phyloP scores from a whole-genome alignment of 2,113 vertebrate species.

The Origma solitaria region DNA sequence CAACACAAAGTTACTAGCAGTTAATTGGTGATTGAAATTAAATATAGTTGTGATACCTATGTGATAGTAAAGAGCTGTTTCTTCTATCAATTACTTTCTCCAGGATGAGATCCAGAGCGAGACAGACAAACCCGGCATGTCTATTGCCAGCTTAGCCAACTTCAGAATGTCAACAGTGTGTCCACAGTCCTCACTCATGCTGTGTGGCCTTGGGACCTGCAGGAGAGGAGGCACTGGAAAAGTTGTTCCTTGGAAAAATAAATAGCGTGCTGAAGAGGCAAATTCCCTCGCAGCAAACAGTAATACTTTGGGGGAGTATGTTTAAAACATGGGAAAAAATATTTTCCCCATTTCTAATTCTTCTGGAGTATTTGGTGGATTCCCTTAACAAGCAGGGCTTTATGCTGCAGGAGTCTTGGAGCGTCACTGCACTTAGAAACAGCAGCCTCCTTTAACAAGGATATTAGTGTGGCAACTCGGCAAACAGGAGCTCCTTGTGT shows the following conservation, averaged over 20 bases:
- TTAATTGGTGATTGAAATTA: background rate
- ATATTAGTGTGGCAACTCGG: constrained; percentile 18
- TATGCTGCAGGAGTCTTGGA: background rate
- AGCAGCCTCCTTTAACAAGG: constrained; percentile 23
- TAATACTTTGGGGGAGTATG: background rate
- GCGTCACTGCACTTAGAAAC: background rate
- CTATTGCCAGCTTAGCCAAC: background rate
- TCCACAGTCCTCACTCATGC: background rate
- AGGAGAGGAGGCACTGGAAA: background rate
- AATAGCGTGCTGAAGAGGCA: background rate
- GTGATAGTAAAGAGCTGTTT: background rate
- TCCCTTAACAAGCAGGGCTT: constrained; percentile 29
- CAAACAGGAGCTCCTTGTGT: constrained; percentile 62
- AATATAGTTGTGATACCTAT: background rate
- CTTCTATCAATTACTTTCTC: background rate
- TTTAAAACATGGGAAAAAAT: background rate
- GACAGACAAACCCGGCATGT: background rate
- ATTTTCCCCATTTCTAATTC: background rate
- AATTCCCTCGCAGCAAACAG: background rate
- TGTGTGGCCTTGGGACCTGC: constrained; percentile 10
- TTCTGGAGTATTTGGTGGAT: background rate
- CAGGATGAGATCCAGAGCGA: background rate
- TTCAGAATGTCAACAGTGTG: background rate
- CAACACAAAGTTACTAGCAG: background rate
- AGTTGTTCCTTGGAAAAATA: background rate